phyloP scores from a whole-genome alignment of 2,888 invertebrate species.

The Listrodromus nycthemerus region DNA sequence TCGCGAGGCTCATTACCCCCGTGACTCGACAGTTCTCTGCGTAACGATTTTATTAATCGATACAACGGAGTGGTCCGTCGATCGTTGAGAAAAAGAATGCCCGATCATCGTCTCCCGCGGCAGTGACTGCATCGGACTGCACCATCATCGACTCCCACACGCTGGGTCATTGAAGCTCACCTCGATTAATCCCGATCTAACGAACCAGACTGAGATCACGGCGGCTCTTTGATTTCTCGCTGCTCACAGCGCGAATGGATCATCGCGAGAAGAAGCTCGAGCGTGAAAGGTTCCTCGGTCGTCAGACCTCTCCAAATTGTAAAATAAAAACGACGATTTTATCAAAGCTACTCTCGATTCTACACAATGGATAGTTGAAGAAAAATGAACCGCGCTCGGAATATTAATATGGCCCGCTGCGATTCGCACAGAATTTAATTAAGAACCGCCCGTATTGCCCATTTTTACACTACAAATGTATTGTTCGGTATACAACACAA shows the following conservation, averaged over 20 bases:
- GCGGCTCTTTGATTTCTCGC: slow-evolving; percentile 13
- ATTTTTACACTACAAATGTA: too few species aligned
- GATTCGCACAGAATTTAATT: too few species aligned
- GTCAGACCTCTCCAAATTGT: slow-evolving; percentile 25
- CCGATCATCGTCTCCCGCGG: slow-evolving; percentile 14
- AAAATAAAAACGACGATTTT: background rate
- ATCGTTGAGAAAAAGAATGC: slow-evolving; percentile 27
- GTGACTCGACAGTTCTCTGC: slow-evolving; percentile 30
- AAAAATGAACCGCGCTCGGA: too few species aligned
- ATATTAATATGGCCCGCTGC: too few species aligned
- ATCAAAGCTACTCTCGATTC: background rate
- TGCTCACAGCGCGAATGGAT: slow-evolving; percentile 6
- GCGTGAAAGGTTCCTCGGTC: slow-evolving; percentile 23
- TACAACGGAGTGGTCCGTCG: background rate
- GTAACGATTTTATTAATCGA: slow-evolving; percentile 52
- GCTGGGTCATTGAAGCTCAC: slow-evolving; percentile 15
- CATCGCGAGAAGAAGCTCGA: slow-evolving; percentile 4
- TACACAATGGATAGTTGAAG: too few species aligned
- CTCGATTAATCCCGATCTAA: slow-evolving; percentile 43
- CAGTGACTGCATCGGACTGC: slow-evolving; percentile 6
- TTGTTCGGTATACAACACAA: background rate
- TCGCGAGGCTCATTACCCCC: slow-evolving; percentile 26
- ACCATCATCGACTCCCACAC: slow-evolving; percentile 12
- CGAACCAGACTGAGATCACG: slow-evolving; percentile 34
- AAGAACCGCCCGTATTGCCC: too few species aligned